These are phyloP conservation scores for Capra hircus DNA, from an alignment of 2,113 vertebrate species.

Conservation along the genomic window DNA sequence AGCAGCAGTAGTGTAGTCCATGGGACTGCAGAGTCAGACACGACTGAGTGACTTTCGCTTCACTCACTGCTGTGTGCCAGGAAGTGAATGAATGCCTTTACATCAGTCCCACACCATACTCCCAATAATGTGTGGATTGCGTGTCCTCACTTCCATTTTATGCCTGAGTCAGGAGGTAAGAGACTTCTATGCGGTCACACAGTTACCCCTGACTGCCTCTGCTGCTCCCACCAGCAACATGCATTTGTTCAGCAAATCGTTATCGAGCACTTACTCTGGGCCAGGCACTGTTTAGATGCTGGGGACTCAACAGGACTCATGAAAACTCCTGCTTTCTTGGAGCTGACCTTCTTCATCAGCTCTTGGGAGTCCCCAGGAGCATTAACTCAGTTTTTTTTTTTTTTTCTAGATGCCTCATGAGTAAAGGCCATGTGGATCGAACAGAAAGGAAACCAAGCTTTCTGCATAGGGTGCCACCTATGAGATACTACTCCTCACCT, in stretches of 20 bases:
- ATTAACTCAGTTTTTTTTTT: background rate
- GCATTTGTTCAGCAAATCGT: background rate
- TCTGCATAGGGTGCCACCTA: background rate
- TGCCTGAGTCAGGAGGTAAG: background rate
- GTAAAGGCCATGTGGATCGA: background rate
- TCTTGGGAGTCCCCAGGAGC: rapidly evolving
- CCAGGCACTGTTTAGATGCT: background rate
- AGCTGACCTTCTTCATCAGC: background rate
- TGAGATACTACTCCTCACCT: background rate
- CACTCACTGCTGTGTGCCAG: background rate
- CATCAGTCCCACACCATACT: background rate
- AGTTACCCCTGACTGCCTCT: background rate
- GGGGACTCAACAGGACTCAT: background rate
- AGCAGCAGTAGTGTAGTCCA: background rate
- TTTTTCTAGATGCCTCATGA: background rate
- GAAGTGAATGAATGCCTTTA: background rate
- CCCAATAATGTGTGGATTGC: no score
- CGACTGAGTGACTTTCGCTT: background rate
- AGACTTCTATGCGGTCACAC: background rate
- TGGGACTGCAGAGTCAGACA: background rate
- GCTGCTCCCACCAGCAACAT: background rate
- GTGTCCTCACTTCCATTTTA: background rate
- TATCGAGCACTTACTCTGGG: background rate
- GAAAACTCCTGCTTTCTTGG: background rate
- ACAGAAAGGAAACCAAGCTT: background rate